These are phyloP conservation scores for Ibidorhyncha struthersii DNA, from an alignment of 2,113 vertebrate genomes.

Conservation along the genomic window DNA sequence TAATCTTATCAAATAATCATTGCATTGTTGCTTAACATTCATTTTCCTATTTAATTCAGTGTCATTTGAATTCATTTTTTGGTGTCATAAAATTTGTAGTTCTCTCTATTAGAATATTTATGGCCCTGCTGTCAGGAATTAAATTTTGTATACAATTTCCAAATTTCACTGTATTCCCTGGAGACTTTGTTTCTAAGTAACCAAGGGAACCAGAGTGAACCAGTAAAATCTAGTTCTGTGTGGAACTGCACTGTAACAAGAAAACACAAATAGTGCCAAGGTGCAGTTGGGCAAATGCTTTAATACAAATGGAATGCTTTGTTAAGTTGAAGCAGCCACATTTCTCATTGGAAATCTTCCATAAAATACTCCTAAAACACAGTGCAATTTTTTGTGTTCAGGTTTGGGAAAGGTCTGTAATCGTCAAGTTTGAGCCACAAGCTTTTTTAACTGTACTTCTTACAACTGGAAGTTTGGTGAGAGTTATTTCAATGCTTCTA, in stretches of 20 bases:
- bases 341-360: not conserved
- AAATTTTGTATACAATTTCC: not conserved
- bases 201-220: slow-evolving; percentile 7
- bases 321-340: not conserved
- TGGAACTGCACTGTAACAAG: not conserved
- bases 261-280: not conserved
- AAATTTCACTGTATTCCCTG: not conserved
- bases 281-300: not conserved
- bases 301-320: not conserved
- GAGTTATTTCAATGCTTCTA: not conserved
- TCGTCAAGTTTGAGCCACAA: not conserved
- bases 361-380: not conserved
- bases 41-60: not conserved
- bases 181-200: slow-evolving; percentile 3
- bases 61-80: not conserved
- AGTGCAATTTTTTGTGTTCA: not conserved
- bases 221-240: not conserved
- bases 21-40: not conserved
- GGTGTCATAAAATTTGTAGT: not conserved
- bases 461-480: not conserved
- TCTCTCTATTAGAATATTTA: not conserved
- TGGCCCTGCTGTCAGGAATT: not conserved
- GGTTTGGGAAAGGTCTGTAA: not conserved
- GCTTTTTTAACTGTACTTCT: not conserved
- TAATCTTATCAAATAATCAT: not conserved